phyloP scores from a whole-genome alignment of 2,797 vertebrate species.

The Halcyon smyrnensis region DNA sequence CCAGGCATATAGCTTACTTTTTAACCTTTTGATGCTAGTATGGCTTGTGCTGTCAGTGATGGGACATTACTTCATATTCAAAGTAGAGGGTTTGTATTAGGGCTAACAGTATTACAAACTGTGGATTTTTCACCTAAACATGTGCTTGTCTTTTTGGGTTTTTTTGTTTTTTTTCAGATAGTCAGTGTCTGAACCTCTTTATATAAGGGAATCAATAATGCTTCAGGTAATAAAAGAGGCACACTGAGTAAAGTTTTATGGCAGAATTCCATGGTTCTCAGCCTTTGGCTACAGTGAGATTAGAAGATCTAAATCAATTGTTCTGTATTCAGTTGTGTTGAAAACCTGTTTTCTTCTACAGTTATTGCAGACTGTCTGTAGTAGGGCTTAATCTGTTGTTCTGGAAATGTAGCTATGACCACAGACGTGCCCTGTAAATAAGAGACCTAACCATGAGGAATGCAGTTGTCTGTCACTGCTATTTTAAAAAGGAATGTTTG shows the following conservation, averaged over 20 bases:
- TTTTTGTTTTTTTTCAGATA: not conserved
- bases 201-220: not conserved
- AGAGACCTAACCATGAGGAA: not conserved
- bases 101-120: not conserved
- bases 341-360: not conserved
- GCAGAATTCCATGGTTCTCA: not conserved
- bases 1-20: not conserved
- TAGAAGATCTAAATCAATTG: not conserved
- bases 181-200: not conserved
- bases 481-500: not conserved
- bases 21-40: not conserved
- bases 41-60: not conserved
- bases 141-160: not conserved
- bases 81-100: not conserved
- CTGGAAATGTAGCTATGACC: not conserved
- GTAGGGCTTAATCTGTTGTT: not conserved
- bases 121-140: not conserved
- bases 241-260: not conserved
- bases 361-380: not conserved
- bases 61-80: not conserved
- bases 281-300: not conserved
- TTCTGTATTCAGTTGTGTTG: not conserved
- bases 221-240: not conserved
- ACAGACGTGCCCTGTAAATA: not conserved
- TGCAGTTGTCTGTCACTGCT: not conserved